phyloP scores from a whole-genome alignment of 1,140 invertebrate species.

The Papilio polyxenes region DNA sequence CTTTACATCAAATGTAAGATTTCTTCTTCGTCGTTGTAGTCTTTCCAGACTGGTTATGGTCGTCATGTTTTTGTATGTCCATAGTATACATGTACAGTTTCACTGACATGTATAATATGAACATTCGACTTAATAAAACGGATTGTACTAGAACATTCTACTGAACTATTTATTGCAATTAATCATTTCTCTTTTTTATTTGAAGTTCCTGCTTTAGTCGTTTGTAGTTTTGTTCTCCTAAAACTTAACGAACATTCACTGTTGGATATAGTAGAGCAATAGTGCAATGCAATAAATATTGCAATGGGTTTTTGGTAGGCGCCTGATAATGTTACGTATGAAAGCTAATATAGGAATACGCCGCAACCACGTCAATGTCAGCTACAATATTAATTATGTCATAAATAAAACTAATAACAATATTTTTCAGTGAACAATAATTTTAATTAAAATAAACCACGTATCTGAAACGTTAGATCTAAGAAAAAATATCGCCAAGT shows the following conservation, averaged over 20 bases:
- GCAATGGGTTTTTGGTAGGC: neutral
- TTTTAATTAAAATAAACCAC: conserved; percentile 19
- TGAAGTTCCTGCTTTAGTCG: neutral
- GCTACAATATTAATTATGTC: neutral
- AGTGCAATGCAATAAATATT: neutral
- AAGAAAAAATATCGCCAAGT: neutral
- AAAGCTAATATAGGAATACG: neutral
- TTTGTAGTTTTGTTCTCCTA: too few relatives aligned
- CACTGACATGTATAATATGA: too few relatives aligned
- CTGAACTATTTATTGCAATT: too few relatives aligned
- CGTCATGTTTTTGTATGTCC: too few relatives aligned
- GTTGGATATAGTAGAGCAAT: neutral
- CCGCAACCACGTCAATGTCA: too few relatives aligned
- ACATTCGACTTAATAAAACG: too few relatives aligned
- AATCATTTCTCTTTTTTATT: too few relatives aligned
- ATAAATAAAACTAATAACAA: neutral
- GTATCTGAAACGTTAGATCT: neutral
- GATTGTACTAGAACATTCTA: too few relatives aligned
- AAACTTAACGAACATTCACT: neutral
- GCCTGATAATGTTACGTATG: neutral
- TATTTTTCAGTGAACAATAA: conserved; percentile 27
- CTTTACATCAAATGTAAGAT: too few relatives aligned
- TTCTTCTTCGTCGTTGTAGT: too few relatives aligned
- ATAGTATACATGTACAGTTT: too few relatives aligned
- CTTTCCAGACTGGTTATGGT: too few relatives aligned